Percentiles rank a stretch among this genome's conserved stretches.
Conservation (phyloP, 2,113 vertebrate genomes). For the Oryzias celebensis region DNA sequence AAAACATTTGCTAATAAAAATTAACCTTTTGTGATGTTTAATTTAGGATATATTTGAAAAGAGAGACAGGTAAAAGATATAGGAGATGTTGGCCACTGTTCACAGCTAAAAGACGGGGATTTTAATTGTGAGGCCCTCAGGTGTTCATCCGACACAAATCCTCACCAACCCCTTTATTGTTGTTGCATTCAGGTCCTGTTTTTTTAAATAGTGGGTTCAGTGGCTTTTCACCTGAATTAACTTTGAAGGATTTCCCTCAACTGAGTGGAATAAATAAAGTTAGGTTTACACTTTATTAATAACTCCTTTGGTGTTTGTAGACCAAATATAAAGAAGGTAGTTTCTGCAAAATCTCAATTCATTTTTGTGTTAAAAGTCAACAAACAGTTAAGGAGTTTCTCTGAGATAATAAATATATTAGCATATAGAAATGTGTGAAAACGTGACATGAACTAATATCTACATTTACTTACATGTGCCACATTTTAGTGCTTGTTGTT, state of each 20-base stretch:
- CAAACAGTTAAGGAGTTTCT: constrained; percentile 44
- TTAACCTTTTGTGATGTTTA: constrained; percentile 10
- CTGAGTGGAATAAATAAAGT: constrained; percentile 56
- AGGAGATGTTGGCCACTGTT: constrained; percentile 60
- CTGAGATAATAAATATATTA: constrained; percentile 36
- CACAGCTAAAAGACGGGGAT: constrained; percentile 55
- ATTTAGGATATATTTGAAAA: constrained; percentile 65
- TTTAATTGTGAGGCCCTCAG: constrained; percentile 52
- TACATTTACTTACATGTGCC: background rate
- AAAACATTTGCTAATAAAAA: constrained; percentile 5
- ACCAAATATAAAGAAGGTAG: constrained; percentile 5
- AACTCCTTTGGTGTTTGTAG: constrained; percentile 46
- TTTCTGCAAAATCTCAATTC: constrained; percentile 19
- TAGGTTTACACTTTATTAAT: constrained; percentile 25
- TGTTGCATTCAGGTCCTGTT: constrained; percentile 47
- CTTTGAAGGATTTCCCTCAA: constrained; percentile 35
- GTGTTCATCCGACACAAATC: constrained; percentile 66
- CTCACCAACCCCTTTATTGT: constrained; percentile 67
- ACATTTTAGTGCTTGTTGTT: constrained; percentile 34
- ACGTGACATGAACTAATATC: too few relatives aligned
- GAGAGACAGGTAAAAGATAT: constrained; percentile 56
- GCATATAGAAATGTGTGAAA: too few relatives aligned
- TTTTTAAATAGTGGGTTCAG: constrained; percentile 32
- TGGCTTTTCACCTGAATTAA: constrained; percentile 54
- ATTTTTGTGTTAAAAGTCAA: constrained; percentile 22